Percentiles rank a stretch among this genome's conserved stretches.
Conservation (phyloP, 1,140 invertebrate genomes). For the Agrilus planipennis region DNA sequence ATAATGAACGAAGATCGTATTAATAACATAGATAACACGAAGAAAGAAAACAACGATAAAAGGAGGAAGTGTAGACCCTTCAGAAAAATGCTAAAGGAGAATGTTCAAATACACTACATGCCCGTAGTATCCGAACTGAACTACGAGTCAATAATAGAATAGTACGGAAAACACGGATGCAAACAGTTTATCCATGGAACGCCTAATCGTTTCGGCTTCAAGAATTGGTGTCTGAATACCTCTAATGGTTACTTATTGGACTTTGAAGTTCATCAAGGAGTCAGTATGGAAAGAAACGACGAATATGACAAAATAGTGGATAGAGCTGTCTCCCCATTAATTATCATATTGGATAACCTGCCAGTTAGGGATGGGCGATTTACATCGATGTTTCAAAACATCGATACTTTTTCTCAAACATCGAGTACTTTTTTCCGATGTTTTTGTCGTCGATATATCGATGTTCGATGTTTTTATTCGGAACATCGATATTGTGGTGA, state of each 20-base stretch:
- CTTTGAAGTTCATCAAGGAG: slow-evolving; percentile 28
- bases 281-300: neutral
- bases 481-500: no score
- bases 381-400: no score
- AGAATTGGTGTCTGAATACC: slow-evolving; percentile 28
- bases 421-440: no score
- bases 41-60: slow-evolving; percentile 11
- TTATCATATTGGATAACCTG: slow-evolving; percentile 18
- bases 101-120: slow-evolving; percentile 16
- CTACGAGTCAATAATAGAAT: slow-evolving; percentile 31
- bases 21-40: slow-evolving; percentile 16
- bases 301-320: slow-evolving; percentile 16
- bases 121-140: slow-evolving; percentile 20
- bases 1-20: no score
- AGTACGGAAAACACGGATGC: slow-evolving; percentile 26
- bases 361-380: no score
- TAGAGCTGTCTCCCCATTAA: slow-evolving; percentile 16
- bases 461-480: no score
- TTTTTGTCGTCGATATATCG: no score
- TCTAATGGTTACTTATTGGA: slow-evolving; percentile 26
- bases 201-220: slow-evolving; percentile 28
- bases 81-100: slow-evolving; percentile 17
- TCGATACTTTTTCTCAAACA: no score
- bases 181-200: slow-evolving; percentile 30
- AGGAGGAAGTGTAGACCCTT: slow-evolving; percentile 19